Evolutionary conservation across 2,797 vertebrate species (phyloP), one percentile per base, ranked within the genome.

Genomic region (Spinus olivaceus): DNA sequence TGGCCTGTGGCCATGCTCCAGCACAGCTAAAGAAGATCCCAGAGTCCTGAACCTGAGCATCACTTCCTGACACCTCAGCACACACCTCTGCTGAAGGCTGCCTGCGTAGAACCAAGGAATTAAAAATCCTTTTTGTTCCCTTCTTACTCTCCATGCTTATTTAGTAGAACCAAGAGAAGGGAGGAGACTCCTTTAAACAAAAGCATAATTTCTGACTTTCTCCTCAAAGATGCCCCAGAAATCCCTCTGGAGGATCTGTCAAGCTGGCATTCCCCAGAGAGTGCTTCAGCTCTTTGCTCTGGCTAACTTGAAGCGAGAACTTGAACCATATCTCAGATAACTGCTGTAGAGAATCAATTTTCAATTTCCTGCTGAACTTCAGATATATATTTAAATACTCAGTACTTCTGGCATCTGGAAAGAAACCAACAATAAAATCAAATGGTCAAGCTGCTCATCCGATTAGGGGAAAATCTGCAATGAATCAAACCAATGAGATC

Each of bases 311-410:
- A 92, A 92, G 90, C 0, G 32, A 95, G 89, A 92, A 77, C 74
- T 85, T 60, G 71, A 93, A 92, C 91, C 76, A 60, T 94, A 91
- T 80, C 92, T 96, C 79, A 87, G 71, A 93, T 92, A 93, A 95
- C 87, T 93, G 92, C 89, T 95, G 92, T 87, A 80, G 64, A 95
- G 92, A 96, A 96, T 96, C 89, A 96, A 92, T 96, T 96, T 92
- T 95, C 91, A 95, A 93, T 95, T 96, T 96, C 88, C 94, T 91
- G 89, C 91, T 91, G 86, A 93, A 86, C 88, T 88, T 89, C 88
- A 86, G 81, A 85, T 91, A 93, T 90, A 76, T 89, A 92, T 96
- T 95, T 89, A 95, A 96, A 96, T 96, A 85, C 81, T 85, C 78
- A 37, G 65, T 93, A 80, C 63, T 94, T 79, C 86, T 93, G 89